Conservation (phyloP, 2,113 vertebrate genomes). For the Perca schrenkii region DNA sequence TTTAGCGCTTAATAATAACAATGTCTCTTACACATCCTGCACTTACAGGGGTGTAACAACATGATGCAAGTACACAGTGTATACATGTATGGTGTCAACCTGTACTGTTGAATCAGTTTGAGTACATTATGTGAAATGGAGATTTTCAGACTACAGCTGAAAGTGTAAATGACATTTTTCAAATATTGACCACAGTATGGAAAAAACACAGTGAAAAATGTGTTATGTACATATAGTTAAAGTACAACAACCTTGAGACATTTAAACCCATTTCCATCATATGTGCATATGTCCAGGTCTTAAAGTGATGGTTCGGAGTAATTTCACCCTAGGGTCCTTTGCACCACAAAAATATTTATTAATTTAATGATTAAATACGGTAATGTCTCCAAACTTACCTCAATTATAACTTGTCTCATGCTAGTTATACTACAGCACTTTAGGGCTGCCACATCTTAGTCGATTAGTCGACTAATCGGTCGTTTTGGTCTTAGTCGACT, state of each 20-base stretch:
- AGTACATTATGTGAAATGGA: conserved; percentile 5
- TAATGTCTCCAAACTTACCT: too few relatives aligned
- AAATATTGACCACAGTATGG: not conserved
- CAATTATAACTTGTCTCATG: too few relatives aligned
- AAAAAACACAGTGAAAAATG: conserved; percentile 7
- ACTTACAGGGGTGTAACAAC: not conserved
- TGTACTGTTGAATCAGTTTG: not conserved
- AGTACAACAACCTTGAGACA: conserved; percentile 33
- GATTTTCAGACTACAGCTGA: not conserved
- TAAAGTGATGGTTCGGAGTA: not conserved
- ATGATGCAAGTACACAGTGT: not conserved
- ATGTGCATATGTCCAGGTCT: conserved; percentile 1
- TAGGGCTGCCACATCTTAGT: too few relatives aligned
- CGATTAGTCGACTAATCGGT: too few relatives aligned
- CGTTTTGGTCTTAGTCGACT: too few relatives aligned
- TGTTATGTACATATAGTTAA: not conserved
- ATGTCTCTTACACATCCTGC: not conserved
- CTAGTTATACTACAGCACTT: too few relatives aligned
- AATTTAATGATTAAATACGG: too few relatives aligned
- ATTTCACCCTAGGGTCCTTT: too few relatives aligned
- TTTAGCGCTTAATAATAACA: not conserved
- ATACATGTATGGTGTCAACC: not conserved
- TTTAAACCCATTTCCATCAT: conserved; percentile 14
- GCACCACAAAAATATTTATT: too few relatives aligned
- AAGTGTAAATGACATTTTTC: conserved; percentile 7